Conservation (phyloP, 2,797 vertebrate genomes). For the Tapirus indicus region DNA sequence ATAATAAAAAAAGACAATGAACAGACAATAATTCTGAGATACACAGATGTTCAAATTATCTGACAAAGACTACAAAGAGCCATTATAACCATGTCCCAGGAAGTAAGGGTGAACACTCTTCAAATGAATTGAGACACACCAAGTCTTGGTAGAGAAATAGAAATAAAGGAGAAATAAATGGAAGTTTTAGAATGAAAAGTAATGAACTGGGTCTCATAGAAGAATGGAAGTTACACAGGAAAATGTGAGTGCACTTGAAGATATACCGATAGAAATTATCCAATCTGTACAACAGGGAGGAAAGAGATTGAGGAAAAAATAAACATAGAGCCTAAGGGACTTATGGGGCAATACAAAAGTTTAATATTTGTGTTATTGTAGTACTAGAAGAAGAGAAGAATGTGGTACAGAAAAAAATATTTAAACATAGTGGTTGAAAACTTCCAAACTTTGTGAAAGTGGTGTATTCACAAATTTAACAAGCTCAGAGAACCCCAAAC, state of each 20-base stretch:
- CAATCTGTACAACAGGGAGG: not conserved
- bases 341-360: not conserved
- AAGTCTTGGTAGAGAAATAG: not conserved
- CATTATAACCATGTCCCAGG: not conserved
- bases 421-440: not conserved
- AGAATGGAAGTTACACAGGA: not conserved
- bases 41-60: not conserved
- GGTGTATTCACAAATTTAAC: not conserved
- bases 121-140: not conserved
- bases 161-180: not conserved
- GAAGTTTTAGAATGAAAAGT: not conserved
- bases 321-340: not conserved
- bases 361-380: not conserved
- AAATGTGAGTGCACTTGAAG: not conserved
- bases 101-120: not conserved
- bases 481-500: not conserved
- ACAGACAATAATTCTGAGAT: not conserved
- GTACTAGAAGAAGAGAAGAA: not conserved
- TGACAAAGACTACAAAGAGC: not conserved
- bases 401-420: not conserved
- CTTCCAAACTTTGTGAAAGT: not conserved
- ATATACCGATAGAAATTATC: not conserved
- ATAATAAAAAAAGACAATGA: not conserved
- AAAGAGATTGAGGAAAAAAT: not conserved
- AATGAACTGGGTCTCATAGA: not conserved